Evolutionary conservation across 2,113 vertebrate species (phyloP), one percentile per base, ranked within the genome.

Genomic region (Hippocampus comes): DNA sequence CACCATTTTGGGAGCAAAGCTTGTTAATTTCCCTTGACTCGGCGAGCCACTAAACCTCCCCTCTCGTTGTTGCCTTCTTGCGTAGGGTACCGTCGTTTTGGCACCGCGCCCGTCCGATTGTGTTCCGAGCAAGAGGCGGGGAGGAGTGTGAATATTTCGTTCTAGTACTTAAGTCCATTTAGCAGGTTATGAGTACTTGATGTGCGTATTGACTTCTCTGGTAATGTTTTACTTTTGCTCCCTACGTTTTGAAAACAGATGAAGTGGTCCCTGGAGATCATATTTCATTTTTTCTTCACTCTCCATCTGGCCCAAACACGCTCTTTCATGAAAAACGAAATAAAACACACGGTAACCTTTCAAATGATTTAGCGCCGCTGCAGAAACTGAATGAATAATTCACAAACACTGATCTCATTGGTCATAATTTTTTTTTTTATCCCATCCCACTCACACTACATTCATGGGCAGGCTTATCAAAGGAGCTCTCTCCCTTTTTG

Each of bases 1-100:
- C 84, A 87, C 81, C 83, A 86, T 84, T 87, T 91, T 89, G 42
- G 30, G 81, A 84, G 85, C 74, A 85, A 83, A 87, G 77, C 86
- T 84, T 84, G 73, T 88, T 89, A 87, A 89, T 90, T 82, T 76
- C 78, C 82, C 83, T 70, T 46, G 14, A 46, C 68, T 46, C 61
- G 34, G 71, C 67, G 60, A 38, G 34, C 34, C 34, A 38, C 34
- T 38, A 38, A 38, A 38, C 27, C 53, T 65, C 56, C 53, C 81
- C 23, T 34, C 27, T 9, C 5, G 27, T 30, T 80, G 80, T 84
- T 86, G 83, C 78, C 72, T 85, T 87, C 83, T 86, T 75, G 76
- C n/a, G 78, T 82, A 78, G 74, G 73, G 73, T 78, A 81, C 59
- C 73, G 81, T 75, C 67, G 42, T n/a, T 55, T 74, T 79, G 86